Evolutionary conservation across 1,140 invertebrate genomes (phyloP).

Genomic region (Euborellia annulipes): DNA sequence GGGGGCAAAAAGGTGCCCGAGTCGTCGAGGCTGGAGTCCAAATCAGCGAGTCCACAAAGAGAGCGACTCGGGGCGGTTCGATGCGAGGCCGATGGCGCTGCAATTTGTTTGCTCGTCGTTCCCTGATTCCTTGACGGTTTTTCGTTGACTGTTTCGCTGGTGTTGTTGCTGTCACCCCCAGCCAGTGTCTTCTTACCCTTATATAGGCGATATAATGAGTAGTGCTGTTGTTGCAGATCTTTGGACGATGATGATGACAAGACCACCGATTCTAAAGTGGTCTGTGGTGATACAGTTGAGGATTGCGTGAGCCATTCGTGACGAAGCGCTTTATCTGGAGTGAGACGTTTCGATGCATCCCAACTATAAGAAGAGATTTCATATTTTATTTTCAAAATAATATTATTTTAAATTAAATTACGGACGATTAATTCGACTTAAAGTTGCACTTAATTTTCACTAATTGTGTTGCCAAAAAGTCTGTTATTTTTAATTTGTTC

Average conservation of each 20-base stretch:
- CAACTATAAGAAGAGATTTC: constrained; percentile 42
- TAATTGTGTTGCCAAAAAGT: too few relatives aligned
- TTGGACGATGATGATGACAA: constrained; percentile 20
- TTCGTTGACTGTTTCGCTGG: neutral
- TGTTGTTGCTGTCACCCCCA: constrained; percentile 7
- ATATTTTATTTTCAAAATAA: constrained; percentile 14
- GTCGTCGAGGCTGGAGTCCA: constrained; percentile 43
- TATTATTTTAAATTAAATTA: constrained; percentile 14
- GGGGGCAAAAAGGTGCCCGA: constrained; percentile 48
- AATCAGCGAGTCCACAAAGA: constrained; percentile 2
- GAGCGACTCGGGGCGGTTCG: constrained; percentile 19
- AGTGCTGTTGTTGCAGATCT: constrained; percentile 18
- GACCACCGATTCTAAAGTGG: constrained; percentile 23
- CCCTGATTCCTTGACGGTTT: constrained; percentile 5
- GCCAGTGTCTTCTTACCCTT: constrained; percentile 18
- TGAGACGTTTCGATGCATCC: constrained; percentile 86
- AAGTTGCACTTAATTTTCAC: too few relatives aligned
- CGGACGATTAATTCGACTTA: too few relatives aligned
- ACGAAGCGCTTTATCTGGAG: constrained; percentile 68
- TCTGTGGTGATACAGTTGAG: constrained; percentile 14
- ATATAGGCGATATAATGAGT: constrained; percentile 26
- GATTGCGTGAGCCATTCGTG: constrained; percentile 52
- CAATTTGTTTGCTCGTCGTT: constrained; percentile 21
- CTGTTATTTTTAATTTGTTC: too few relatives aligned
- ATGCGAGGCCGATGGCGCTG: constrained; percentile 19